Conservation (phyloP, 2,888 invertebrate species). For the Eupithecia insigniata region DNA sequence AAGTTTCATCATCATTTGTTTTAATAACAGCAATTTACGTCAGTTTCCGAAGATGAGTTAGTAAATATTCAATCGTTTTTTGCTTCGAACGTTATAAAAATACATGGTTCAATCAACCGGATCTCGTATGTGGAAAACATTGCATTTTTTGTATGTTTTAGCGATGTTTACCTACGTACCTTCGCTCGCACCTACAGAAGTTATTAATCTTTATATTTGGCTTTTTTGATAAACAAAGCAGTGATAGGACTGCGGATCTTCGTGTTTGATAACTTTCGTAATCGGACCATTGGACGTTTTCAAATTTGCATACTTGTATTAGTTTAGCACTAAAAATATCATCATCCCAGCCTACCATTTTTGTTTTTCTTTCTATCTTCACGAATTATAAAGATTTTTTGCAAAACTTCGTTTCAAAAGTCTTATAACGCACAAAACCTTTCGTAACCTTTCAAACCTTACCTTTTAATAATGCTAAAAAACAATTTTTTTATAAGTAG, state of each 20-base stretch:
- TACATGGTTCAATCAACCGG: constrained; percentile 33
- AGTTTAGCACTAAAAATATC: background rate
- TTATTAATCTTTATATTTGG: constrained; percentile 23
- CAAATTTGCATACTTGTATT: background rate
- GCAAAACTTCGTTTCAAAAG: background rate
- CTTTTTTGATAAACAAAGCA: constrained; percentile 26
- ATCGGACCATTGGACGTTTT: background rate
- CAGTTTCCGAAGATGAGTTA: background rate
- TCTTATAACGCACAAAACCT: background rate
- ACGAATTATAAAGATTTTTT: background rate
- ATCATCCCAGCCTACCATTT: background rate
- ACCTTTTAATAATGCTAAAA: too few species aligned
- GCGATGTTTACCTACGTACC: background rate
- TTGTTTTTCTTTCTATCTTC: background rate
- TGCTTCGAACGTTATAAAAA: constrained; percentile 5
- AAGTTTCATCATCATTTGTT: background rate
- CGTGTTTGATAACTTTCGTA: constrained; percentile 16
- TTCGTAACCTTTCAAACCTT: too few species aligned
- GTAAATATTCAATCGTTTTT: constrained; percentile 6
- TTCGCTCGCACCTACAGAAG: background rate
- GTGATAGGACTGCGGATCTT: constrained; percentile 18
- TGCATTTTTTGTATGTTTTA: constrained; percentile 12
- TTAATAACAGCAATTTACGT: background rate
- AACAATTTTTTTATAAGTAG: too few species aligned
- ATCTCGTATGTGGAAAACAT: constrained; percentile 13